Conservation (phyloP, 2,797 vertebrate species). For the Falco rusticolus region DNA sequence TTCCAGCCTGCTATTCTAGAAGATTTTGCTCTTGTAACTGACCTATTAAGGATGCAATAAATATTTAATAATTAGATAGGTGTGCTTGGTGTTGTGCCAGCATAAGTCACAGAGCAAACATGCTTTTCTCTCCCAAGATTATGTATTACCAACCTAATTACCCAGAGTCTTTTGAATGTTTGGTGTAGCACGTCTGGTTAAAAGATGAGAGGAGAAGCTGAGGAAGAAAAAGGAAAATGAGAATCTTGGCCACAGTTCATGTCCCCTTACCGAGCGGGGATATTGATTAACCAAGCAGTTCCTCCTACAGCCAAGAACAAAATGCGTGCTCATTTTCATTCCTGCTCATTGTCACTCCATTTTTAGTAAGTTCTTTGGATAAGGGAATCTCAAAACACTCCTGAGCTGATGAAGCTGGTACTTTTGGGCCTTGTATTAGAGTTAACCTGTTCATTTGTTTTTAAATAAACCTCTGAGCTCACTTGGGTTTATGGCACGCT, state of each 20-base stretch:
- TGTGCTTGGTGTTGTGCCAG: neutral
- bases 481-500: neutral
- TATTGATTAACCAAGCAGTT: neutral
- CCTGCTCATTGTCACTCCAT: accelerated
- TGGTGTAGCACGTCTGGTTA: neutral
- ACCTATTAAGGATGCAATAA: neutral
- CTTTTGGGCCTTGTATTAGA: neutral
- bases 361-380: neutral
- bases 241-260: neutral
- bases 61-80: neutral
- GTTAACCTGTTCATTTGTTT: neutral
- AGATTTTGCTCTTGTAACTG: neutral
- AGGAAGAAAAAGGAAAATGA: neutral
- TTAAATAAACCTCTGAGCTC: neutral
- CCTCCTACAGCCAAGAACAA: neutral
- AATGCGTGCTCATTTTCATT: neutral
- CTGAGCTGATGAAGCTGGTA: neutral
- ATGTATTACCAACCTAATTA: neutral
- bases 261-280: neutral
- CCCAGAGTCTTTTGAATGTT: neutral
- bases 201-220: neutral
- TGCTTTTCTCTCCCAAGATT: neutral
- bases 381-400: neutral
- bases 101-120: neutral
- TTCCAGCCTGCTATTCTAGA: neutral